Base-by-base conservation (phyloP, 2,888 invertebrate species). In the Thymelicus acteon region DNA sequence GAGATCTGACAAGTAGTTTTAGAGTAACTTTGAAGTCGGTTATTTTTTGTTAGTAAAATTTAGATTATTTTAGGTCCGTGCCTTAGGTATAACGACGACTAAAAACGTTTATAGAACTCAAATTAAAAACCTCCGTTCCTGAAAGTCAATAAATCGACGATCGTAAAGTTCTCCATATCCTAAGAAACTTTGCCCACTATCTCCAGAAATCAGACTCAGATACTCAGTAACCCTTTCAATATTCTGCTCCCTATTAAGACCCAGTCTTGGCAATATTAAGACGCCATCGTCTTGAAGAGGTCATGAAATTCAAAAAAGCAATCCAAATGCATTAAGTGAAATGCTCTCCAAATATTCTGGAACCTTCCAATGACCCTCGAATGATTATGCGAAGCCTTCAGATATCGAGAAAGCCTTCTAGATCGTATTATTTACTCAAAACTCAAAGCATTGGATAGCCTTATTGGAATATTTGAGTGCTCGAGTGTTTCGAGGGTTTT, bases 291-390 rank as follows among this genome's bases (percentile, higher is more conserved):
- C 19, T 62, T 31, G 48, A 62, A 48, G 31, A 37, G 15, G 13
- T 69, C 69, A 69, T 69, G 69, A 69, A 69, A 58, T 69, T 63
- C 69, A 69, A 69, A 69, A 69, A 69, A 58, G 69, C 69, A 49
- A 69, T 69, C 69, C 69, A 69, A 69, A 69, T 69, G 69, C 69
- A 69, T 69, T 69, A 69, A 49, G 57, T 69, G 68, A 69, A 69
- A 61, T 49, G 58, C 57, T 69, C 57, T 57, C 48, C 48, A 69
- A 54, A 57, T 62, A 61, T 57, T 69, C 69, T 58, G 57, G 58
- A 49, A 64, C 40, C 58, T 70, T 70, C 58, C 70, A 70, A 70
- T 64, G 64, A 47, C 70, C 49, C 70, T 70, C 31, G 40, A 70
- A 24, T 64, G 64, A 70, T 70, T 70, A 70, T 70, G 48, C 70